Base-by-base conservation (phyloP, 2,888 invertebrate species). In the Pemphredon lugubris region DNA sequence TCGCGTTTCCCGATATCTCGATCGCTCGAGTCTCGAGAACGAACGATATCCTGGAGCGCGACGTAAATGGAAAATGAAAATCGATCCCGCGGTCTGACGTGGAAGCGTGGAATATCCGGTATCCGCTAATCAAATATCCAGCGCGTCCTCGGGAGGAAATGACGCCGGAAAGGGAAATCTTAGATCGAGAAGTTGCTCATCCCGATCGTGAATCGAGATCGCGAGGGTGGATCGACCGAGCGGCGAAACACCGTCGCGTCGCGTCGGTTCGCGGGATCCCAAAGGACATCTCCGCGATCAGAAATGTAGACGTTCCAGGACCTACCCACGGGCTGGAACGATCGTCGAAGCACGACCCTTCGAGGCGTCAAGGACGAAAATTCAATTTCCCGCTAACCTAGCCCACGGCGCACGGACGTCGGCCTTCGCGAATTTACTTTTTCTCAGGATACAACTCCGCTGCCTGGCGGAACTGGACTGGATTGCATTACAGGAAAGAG, bases 141-240 rank as follows among this genome's bases (percentile, higher is more conserved):
- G 40, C 53, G 55, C 60, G 68, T 45, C 40, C 48, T 50, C 53
- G 42, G 44, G 21, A 44, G 82, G 82, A 82, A 77, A 83, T 81
- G 64, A 64, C 48, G 50, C 48, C 70, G 75, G 74, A 74, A 70
- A 30, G 77, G 83, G 81, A 83, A 81, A 82, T 83, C 79, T 81
- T 82, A 55, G 77, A 79, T 78, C 79, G 20, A 70, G 61, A 32
- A 47, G 34, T 16, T 26, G 57, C 45, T 73, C 51, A 26, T 66
- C 69, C 66, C 48, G 77, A 73, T 77, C 69, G 48, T 6, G 32
- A 37, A 40, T 18, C 34, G 21, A 39, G 53, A 65, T 58, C 64
- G 39, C 20, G 34, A 6, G 26, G 21, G 26, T 23, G 50, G 32
- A 42, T 74, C 53, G 50, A 21, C 2, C 18, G 37, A 39, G 18